These are phyloP conservation scores for Beris morrisii DNA, from an alignment of 2,888 invertebrate species.

Conservation along the genomic window DNA sequence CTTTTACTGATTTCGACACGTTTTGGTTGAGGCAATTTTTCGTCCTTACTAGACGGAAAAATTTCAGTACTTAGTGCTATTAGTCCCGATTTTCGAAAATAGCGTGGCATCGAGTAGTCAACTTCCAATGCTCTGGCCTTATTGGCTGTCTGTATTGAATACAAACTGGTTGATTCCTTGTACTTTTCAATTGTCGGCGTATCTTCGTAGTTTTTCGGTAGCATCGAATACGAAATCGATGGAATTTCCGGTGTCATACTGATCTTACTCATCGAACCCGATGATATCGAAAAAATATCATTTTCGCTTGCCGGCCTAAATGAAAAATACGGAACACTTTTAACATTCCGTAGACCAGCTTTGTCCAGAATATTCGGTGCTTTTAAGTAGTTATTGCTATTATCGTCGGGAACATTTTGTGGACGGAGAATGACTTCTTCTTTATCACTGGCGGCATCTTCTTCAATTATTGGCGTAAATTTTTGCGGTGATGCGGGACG, in stretches of 20 bases:
- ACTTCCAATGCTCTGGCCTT: slow-evolving; percentile 54
- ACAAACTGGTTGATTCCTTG: slow-evolving; percentile 53
- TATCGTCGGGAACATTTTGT: neutral
- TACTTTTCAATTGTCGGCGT: slow-evolving; percentile 56
- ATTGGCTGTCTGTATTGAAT: slow-evolving; percentile 60
- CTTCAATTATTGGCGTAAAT: slow-evolving; percentile 51
- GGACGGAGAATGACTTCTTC: slow-evolving; percentile 40
- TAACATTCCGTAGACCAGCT: slow-evolving; percentile 49
- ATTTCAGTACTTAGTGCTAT: slow-evolving; percentile 51
- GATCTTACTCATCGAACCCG: slow-evolving; percentile 49
- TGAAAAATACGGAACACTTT: slow-evolving; percentile 54
- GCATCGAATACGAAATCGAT: slow-evolving; percentile 53
- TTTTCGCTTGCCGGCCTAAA: slow-evolving; percentile 52
- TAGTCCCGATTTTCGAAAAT: slow-evolving; percentile 59
- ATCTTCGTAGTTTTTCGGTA: slow-evolving; percentile 56
- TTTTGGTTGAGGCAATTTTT: slow-evolving; percentile 41
- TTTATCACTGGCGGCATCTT: slow-evolving; percentile 40
- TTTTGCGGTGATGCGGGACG: slow-evolving; percentile 47
- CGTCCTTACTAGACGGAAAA: slow-evolving; percentile 39
- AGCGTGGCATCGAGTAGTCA: slow-evolving; percentile 67
- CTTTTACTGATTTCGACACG: slow-evolving; percentile 54
- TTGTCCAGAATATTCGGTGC: slow-evolving; percentile 42
- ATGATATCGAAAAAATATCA: slow-evolving; percentile 54
- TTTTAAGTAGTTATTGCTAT: slow-evolving; percentile 20
- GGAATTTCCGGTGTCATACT: slow-evolving; percentile 58